Evolutionary conservation across 2,888 invertebrate species (phyloP).

Genomic region (Escarpia spicata): DNA sequence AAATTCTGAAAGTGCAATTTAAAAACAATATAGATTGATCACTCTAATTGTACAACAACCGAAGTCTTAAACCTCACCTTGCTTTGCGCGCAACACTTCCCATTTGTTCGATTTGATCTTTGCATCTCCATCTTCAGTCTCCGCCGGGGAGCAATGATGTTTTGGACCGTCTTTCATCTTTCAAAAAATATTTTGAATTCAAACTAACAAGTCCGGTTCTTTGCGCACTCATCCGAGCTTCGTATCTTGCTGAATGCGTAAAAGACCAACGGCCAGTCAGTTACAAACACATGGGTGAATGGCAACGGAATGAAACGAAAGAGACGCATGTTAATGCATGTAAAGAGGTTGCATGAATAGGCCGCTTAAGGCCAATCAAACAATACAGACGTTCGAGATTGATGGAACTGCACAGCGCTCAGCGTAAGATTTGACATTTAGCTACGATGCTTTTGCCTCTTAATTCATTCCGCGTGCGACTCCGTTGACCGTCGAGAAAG

Average conservation of each 20-base stretch:
- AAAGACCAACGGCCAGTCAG: not conserved
- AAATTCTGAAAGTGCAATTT: too few relatives aligned
- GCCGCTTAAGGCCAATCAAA: not conserved
- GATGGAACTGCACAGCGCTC: not conserved
- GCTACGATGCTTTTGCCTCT: not conserved
- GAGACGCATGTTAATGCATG: constrained; percentile 13
- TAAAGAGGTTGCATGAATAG: not conserved
- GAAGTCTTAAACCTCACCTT: not conserved
- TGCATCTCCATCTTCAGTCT: not conserved
- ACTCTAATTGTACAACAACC: not conserved
- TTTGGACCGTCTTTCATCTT: not conserved
- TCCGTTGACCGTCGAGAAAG: not conserved
- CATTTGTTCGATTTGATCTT: not conserved
- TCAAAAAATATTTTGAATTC: not conserved
- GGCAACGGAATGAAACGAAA: not conserved
- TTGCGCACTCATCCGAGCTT: not conserved
- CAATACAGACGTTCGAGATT: not conserved
- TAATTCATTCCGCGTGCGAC: not conserved
- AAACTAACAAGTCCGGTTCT: not conserved
- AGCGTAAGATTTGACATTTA: not conserved
- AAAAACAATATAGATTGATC: not conserved
- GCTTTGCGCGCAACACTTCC: not conserved
- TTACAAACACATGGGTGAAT: not conserved
- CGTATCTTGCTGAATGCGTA: not conserved
- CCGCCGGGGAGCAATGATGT: not conserved